Evolutionary conservation across 2,888 invertebrate genomes (phyloP).

Genomic region (Tanytarsus gracilentus): DNA sequence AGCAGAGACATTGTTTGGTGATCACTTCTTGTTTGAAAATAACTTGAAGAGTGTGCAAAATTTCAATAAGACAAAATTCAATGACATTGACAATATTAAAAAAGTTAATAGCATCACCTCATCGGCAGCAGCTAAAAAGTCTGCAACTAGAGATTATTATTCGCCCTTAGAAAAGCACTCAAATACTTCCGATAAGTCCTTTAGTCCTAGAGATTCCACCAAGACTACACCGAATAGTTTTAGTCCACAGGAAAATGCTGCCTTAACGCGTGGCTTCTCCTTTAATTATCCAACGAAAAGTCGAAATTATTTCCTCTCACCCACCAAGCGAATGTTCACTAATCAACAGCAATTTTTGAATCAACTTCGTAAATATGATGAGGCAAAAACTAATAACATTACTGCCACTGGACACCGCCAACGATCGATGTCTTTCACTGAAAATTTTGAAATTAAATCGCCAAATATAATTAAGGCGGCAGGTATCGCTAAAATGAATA

Average conservation of each 20-base stretch:
- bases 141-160: slow-evolving; percentile 25
- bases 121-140: slow-evolving; percentile 22
- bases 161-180: slow-evolving; percentile 23
- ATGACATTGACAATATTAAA: slow-evolving; percentile 26
- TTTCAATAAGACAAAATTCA: slow-evolving; percentile 7
- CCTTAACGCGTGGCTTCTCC: not conserved
- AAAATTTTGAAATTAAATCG: slow-evolving; percentile 41
- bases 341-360: slow-evolving; percentile 31
- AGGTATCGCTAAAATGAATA: not conserved
- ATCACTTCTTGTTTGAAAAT: slow-evolving; percentile 31
- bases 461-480: slow-evolving; percentile 31
- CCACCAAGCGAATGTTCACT: slow-evolving; percentile 34
- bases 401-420: slow-evolving; percentile 38
- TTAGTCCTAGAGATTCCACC: slow-evolving; percentile 11
- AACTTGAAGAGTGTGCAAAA: slow-evolving; percentile 17
- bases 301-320: slow-evolving; percentile 9
- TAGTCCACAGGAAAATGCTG: slow-evolving; percentile 21
- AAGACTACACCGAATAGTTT: slow-evolving; percentile 19
- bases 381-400: slow-evolving; percentile 30
- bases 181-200: slow-evolving; percentile 15
- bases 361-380: slow-evolving; percentile 29
- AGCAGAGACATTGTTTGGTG: slow-evolving; percentile 40
- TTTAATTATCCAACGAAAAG: slow-evolving; percentile 16
- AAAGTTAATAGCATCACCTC: not conserved
- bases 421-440: slow-evolving; percentile 47